These are phyloP conservation scores for Augiades crinisus DNA, from an alignment of 2,888 invertebrate species.

Conservation along the genomic window DNA sequence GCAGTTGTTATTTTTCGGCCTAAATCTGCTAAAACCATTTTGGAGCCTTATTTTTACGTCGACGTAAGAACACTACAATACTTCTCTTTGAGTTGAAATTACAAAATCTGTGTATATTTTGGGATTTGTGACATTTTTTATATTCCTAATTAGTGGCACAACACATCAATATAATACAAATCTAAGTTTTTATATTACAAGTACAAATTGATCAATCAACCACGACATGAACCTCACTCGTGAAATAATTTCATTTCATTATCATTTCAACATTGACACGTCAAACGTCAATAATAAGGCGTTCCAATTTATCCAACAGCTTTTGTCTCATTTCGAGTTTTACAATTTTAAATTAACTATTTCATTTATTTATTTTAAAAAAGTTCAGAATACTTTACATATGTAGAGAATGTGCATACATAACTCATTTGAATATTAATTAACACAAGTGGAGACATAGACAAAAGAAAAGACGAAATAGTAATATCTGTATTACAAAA, in stretches of 20 bases:
- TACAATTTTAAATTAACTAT: no score
- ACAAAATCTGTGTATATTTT: conserved; percentile 9
- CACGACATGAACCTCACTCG: conserved; percentile 19
- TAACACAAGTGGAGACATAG: no score
- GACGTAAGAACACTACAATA: conserved; percentile 1
- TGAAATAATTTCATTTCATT: conserved; percentile 5
- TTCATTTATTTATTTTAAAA: no score
- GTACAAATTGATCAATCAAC: conserved; percentile 4
- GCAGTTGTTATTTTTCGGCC: conserved; percentile 99
- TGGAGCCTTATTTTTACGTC: conserved; percentile 45
- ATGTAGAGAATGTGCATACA: no score
- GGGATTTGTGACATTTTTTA: conserved; percentile 22
- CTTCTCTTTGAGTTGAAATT: conserved; percentile 1
- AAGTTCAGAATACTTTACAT: no score
- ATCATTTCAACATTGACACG: conserved; percentile 33
- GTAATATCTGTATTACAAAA: no score
- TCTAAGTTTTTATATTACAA: not conserved
- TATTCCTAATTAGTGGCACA: not conserved
- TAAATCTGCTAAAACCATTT: conserved; percentile 99
- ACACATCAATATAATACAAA: not conserved
- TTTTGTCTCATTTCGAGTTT: no score
- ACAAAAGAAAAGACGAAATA: no score
- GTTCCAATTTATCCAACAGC: not conserved
- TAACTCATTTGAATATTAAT: no score
- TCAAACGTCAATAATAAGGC: conserved; percentile 30